These are phyloP conservation scores for Myotis myotis DNA, from an alignment of 2,797 vertebrate species.

Conservation along the genomic window DNA sequence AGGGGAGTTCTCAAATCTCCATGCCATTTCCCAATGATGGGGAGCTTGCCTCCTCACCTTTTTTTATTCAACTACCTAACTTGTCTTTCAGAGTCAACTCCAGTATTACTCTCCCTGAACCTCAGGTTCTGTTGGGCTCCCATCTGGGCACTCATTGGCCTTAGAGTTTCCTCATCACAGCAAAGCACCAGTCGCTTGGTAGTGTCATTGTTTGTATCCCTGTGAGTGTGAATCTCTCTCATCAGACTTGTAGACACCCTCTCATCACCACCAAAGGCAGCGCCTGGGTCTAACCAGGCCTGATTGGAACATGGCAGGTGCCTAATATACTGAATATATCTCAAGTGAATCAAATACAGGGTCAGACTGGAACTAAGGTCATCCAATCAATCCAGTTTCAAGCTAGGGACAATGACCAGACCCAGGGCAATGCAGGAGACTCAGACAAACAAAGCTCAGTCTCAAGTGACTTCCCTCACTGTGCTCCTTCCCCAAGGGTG, in stretches of 20 bases:
- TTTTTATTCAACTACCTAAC: not conserved
- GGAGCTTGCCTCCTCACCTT: not conserved
- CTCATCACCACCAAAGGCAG: not conserved
- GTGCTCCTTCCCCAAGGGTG: not conserved
- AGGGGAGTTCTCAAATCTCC: not conserved
- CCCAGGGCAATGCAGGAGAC: not conserved
- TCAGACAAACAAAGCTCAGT: not conserved
- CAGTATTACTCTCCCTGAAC: not conserved
- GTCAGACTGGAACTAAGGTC: not conserved
- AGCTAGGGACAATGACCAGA: not conserved
- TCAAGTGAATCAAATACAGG: conserved; percentile 12
- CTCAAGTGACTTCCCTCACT: not conserved
- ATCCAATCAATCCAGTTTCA: conserved; percentile 24
- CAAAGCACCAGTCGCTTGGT: not conserved
- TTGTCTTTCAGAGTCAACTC: conserved; percentile 14
- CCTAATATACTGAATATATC: conserved; percentile 3
- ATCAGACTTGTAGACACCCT: not conserved
- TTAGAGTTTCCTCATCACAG: not conserved
- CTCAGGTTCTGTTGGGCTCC: not conserved
- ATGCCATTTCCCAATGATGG: not conserved
- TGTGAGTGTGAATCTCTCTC: not conserved
- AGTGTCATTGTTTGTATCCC: not conserved
- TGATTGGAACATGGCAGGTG: not conserved
- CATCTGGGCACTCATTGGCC: not conserved
- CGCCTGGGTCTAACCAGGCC: not conserved